Conservation (phyloP, 2,113 vertebrate genomes). For the Cervus canadensis region DNA sequence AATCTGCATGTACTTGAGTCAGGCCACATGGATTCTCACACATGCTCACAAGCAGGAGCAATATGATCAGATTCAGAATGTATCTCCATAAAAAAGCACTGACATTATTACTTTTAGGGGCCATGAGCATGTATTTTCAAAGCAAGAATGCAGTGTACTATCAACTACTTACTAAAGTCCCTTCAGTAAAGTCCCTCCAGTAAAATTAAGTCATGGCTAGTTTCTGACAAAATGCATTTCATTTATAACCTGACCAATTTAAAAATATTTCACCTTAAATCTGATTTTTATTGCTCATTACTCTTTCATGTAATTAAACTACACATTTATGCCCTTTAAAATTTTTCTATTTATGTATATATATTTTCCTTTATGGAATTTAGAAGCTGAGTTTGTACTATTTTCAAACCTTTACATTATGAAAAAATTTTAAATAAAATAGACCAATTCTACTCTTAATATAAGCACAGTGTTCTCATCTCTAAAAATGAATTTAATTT, state of each 20-base stretch:
- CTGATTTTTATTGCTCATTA: neutral
- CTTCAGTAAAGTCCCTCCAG: neutral
- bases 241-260: neutral
- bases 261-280: constrained; percentile 2
- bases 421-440: neutral
- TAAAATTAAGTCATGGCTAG: neutral
- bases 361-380: neutral
- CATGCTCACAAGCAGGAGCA: neutral
- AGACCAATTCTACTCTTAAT: neutral
- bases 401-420: neutral
- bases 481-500: neutral
- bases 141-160: neutral
- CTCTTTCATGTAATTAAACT: neutral
- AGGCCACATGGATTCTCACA: neutral
- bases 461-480: neutral
- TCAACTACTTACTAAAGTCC: constrained; percentile 9
- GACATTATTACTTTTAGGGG: neutral
- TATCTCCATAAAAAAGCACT: neutral
- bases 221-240: neutral
- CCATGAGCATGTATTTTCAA: neutral
- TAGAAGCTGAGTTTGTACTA: neutral
- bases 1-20: neutral
- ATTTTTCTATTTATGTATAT: neutral
- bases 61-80: neutral
- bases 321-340: neutral